phyloP scores from a whole-genome alignment of 2,113 vertebrate species.

The Tachycineta bicolor region DNA sequence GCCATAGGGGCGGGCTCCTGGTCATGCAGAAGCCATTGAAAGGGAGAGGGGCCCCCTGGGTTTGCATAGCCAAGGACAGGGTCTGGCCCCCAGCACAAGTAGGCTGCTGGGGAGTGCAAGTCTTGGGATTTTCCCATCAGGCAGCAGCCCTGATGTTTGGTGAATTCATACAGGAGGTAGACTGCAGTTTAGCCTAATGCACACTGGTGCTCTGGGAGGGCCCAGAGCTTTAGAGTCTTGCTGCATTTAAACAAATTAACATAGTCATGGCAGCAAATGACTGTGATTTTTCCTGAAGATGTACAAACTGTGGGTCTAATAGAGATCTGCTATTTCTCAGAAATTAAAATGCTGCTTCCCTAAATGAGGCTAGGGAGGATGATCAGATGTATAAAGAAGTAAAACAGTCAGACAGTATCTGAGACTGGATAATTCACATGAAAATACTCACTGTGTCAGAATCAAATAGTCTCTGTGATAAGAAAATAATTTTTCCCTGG shows the following conservation, averaged over 20 bases:
- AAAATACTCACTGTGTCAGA: slow-evolving; percentile 28
- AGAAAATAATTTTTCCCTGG: slow-evolving; percentile 29
- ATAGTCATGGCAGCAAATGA: not conserved
- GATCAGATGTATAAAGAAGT: slow-evolving; percentile 58
- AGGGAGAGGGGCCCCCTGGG: not conserved
- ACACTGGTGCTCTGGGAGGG: not conserved
- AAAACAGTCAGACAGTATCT: slow-evolving; percentile 25
- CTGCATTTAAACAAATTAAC: slow-evolving; percentile 31
- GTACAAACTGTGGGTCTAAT: not conserved
- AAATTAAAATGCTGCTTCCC: not conserved
- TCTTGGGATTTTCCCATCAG: not conserved
- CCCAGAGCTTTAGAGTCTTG: not conserved
- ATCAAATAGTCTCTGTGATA: slow-evolving; percentile 15
- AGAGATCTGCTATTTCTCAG: not conserved
- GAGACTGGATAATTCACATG: slow-evolving; percentile 16
- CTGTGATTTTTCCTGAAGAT: slow-evolving; percentile 4
- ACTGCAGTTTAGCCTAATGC: not conserved
- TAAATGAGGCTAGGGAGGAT: not conserved
- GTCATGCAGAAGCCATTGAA: not conserved
- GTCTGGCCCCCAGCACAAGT: not conserved
- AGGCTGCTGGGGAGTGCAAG: not conserved
- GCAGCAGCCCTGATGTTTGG: not conserved
- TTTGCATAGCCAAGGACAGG: not conserved
- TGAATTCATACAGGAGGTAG: not conserved
- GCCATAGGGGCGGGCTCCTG: not conserved